Percentiles rank a stretch among this genome's conserved stretches.
phyloP scores from a whole-genome alignment of 2,888 invertebrate species.

The Priocnemis perturbator region DNA sequence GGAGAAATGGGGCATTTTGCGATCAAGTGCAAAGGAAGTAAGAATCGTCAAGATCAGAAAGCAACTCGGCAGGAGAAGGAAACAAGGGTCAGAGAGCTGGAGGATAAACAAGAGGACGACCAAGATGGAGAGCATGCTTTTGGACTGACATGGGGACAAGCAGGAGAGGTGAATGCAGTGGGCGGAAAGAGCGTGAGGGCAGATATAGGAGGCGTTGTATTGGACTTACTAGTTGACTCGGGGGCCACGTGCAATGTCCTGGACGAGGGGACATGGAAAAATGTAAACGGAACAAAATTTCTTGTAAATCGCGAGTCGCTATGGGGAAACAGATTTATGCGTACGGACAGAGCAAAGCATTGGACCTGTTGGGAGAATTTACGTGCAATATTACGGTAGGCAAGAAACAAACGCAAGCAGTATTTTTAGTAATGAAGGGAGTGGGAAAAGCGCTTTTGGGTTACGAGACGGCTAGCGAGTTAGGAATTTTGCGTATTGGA shows the following conservation, averaged over 20 bases:
- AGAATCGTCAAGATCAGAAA: too few species aligned
- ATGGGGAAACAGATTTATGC: conserved; percentile 42
- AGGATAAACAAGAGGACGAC: too few species aligned
- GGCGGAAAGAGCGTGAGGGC: background rate
- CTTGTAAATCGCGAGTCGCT: conserved; percentile 31
- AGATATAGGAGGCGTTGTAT: conserved; percentile 41
- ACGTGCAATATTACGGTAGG: background rate
- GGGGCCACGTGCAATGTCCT: conserved; percentile 51
- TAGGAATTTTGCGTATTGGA: conserved; percentile 48
- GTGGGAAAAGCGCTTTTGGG: conserved; percentile 34
- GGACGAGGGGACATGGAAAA: conserved; percentile 44
- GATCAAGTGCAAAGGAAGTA: conserved; percentile 40
- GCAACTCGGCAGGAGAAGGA: background rate
- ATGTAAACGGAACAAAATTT: conserved; percentile 35
- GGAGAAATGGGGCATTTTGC: conserved; percentile 46
- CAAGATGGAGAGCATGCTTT: background rate
- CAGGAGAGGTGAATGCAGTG: background rate
- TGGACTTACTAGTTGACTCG: conserved; percentile 52
- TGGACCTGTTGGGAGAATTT: conserved; percentile 17
- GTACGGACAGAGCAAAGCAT: conserved; percentile 39
- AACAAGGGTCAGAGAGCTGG: too few species aligned
- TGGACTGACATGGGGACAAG: background rate
- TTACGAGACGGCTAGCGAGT: conserved; percentile 40
- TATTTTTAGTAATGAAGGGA: background rate
- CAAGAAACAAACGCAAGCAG: background rate